Conservation (phyloP, 2,888 invertebrate genomes). For the Conus canariensis region DNA sequence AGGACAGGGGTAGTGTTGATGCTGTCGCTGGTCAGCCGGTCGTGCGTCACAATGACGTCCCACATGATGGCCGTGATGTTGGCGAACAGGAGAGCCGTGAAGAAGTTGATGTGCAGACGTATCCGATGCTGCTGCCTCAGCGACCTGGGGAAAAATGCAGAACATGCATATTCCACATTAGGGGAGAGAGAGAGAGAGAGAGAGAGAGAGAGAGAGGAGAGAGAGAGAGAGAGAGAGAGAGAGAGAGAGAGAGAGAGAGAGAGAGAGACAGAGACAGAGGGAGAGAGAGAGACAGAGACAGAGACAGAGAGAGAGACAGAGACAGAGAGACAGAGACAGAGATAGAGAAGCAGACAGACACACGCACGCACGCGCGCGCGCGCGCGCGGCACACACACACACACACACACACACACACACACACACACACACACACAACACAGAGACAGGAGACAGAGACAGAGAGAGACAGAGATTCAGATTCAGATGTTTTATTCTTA, state of each 20-base stretch:
- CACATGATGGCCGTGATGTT: slow-evolving; percentile 66
- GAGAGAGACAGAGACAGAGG: background rate
- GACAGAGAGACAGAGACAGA: background rate
- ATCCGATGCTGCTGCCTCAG: slow-evolving; percentile 72
- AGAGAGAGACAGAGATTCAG: slow-evolving; percentile 5
- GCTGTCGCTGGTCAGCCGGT: slow-evolving; percentile 58
- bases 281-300: background rate
- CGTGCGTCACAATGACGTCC: slow-evolving; percentile 71
- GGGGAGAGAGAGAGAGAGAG: too few species aligned
- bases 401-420: too few species aligned
- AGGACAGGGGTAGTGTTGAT: slow-evolving; percentile 55
- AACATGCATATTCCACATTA: too few species aligned
- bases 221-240: background rate
- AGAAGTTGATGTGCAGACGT: slow-evolving; percentile 74
- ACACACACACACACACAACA: too few species aligned
- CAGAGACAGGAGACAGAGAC: background rate
- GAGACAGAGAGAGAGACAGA: background rate
- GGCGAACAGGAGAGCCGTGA: slow-evolving; percentile 69
- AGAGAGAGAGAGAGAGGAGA: too few species aligned
- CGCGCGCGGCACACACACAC: too few species aligned
- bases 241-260: background rate
- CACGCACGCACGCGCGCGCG: background rate
- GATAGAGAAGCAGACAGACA: background rate
- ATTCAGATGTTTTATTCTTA: too few species aligned
- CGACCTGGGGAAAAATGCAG: slow-evolving; percentile 54